Conservation (phyloP, 2,888 invertebrate species). For the Asteroscopus sphinx region DNA sequence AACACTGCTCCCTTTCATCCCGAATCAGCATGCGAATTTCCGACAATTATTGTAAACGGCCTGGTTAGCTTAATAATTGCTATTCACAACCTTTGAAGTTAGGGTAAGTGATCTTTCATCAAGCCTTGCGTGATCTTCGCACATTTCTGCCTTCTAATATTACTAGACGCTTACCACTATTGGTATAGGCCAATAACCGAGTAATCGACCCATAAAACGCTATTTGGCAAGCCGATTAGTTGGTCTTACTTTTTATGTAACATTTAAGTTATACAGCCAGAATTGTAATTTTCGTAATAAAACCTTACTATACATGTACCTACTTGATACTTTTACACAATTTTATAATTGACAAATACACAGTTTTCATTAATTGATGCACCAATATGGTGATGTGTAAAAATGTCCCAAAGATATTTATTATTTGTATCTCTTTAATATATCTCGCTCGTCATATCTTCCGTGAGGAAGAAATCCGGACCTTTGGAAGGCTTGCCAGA, state of each 20-base stretch:
- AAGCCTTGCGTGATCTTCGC: slow-evolving; percentile 10
- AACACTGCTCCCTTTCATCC: neutral
- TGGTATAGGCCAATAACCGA: slow-evolving; percentile 5
- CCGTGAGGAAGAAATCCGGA: too few species aligned
- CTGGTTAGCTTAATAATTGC: slow-evolving; percentile 3
- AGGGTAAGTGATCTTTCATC: slow-evolving; percentile 2
- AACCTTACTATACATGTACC: too few species aligned
- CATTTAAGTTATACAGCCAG: too few species aligned
- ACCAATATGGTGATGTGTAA: too few species aligned
- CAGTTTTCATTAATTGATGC: too few species aligned
- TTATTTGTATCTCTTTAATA: too few species aligned
- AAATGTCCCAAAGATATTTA: too few species aligned
- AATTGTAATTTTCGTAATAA: too few species aligned
- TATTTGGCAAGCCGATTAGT: slow-evolving; percentile 11
- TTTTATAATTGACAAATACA: too few species aligned
- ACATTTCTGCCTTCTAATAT: slow-evolving; percentile 17
- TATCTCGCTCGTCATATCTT: too few species aligned
- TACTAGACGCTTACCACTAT: slow-evolving; percentile 17
- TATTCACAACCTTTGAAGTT: slow-evolving; percentile 12
- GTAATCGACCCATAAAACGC: slow-evolving; percentile 10
- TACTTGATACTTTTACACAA: too few species aligned
- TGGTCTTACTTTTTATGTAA: neutral
- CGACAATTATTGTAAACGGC: slow-evolving; percentile 5
- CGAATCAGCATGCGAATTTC: slow-evolving; percentile 6
- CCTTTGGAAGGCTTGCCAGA: too few species aligned